A percentile compares a stretch with the other conserved stretches of the same genome.
These are phyloP conservation scores for Plectus sambesii DNA, from an alignment of 1,140 invertebrate genomes.

Conservation along the genomic window DNA sequence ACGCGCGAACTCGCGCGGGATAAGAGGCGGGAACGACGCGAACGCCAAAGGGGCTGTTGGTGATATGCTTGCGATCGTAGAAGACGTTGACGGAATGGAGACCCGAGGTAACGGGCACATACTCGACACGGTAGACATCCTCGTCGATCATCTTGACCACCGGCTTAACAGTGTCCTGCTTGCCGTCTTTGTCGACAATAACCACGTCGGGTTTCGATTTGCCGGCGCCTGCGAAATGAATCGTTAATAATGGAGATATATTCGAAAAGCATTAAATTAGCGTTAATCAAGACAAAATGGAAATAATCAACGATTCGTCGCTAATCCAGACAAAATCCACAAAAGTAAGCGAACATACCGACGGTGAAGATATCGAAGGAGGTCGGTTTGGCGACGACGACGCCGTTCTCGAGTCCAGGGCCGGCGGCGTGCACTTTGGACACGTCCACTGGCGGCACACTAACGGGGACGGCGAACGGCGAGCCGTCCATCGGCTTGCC, in stretches of 20 bases:
- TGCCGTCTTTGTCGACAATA: slow-evolving; percentile 66
- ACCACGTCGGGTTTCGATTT: slow-evolving; percentile 70
- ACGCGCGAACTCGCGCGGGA: too few relatives aligned
- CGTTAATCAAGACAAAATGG: background rate
- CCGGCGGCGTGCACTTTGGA: slow-evolving; percentile 71
- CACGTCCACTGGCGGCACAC: slow-evolving; percentile 68
- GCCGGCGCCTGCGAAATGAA: slow-evolving; percentile 58
- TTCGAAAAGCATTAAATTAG: background rate
- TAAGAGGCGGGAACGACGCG: slow-evolving; percentile 58
- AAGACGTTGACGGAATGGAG: slow-evolving; percentile 77
- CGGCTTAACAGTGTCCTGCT: slow-evolving; percentile 60
- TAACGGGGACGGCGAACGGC: slow-evolving; percentile 62
- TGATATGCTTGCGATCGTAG: slow-evolving; percentile 70
- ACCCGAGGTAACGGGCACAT: slow-evolving; percentile 60
- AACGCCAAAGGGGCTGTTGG: slow-evolving; percentile 69
- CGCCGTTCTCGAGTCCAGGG: slow-evolving; percentile 68
- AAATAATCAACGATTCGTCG: background rate
- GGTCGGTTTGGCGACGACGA: slow-evolving; percentile 63
- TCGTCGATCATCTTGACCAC: too few relatives aligned
- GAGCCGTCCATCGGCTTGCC: slow-evolving; percentile 65
- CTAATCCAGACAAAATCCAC: slow-evolving; percentile 4
- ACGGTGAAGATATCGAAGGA: slow-evolving; percentile 76
- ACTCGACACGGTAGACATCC: too few relatives aligned
- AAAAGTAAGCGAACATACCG: slow-evolving; percentile 49
- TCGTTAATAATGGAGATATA: background rate